Evolutionary conservation across 2,113 vertebrate species (phyloP), one percentile per base, ranked within the genome.

Genomic region (Conger conger): DNA sequence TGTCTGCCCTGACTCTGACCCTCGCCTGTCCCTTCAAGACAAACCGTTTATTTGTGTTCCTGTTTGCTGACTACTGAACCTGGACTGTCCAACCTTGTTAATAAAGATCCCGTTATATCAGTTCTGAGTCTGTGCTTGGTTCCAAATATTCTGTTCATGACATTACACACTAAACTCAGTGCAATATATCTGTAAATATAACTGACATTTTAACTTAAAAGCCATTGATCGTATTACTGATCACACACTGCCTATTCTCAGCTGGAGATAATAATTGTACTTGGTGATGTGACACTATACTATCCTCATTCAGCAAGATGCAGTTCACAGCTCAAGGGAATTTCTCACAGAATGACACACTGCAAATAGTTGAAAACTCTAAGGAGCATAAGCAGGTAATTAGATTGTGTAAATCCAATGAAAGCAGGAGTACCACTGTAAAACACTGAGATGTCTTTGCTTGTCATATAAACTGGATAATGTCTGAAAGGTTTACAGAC

Each of bases 341-440:
- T 94, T 93, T 92, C 89, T 94, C 93, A 91, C 89, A 93, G 88
- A 79, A 86, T 93, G 91, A 93, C 92, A 90, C 90, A 87, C 90
- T 89, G 92, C 94, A 91, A 94, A 93, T 90, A 73, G 91, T 89
- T 84, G 89, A 83, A 89, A 89, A 90, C 63, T 33, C n/a, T 9
- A 33, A 73, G 90, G 91, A 94, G 92, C 91, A 92, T 92, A 91
- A 88, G 89, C 89, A 90, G 89, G 89, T 94, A 92, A 95, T 94
- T 93, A 93, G 92, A 94, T 95, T 88, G 89, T 85, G 91, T 90
- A 91, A 86, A 94, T 92, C 92, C 88, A 73, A 30, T 73, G n/a
- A 73, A 73, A 73, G 23, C 8, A 73, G 68, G n/a, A 33, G 68
- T 30, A 73, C 68, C n/a, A 33, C 13, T 33, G n/a, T 30, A 73